A percentile compares a stretch with the other conserved stretches of the same genome.
Evolutionary conservation across 2,888 invertebrate species (phyloP).

Genomic region (Eurois occulta): DNA sequence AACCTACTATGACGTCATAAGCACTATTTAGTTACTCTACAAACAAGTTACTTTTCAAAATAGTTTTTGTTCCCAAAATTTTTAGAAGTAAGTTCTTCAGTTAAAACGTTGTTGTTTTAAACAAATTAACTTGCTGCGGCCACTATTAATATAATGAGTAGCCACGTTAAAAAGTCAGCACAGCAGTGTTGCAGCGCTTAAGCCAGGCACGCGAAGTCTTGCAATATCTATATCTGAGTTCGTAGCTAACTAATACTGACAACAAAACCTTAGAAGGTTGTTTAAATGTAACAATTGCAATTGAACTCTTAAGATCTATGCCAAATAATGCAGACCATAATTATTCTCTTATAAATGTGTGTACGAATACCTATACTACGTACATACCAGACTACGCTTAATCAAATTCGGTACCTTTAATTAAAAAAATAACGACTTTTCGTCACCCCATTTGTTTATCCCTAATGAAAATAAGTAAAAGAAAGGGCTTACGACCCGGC

Average conservation of each 20-base stretch:
- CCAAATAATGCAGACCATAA: neutral
- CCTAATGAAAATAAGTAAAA: conserved; percentile 36
- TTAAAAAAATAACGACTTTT: conserved; percentile 8
- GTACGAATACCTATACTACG: neutral
- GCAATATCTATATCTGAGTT: neutral
- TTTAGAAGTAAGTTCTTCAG: too few relatives aligned
- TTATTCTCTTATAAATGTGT: neutral
- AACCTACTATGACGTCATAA: too few relatives aligned
- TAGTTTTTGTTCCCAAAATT: too few relatives aligned
- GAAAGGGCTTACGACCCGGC: neutral
- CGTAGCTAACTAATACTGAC: neutral
- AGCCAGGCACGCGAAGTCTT: too few relatives aligned
- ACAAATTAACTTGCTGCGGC: too few relatives aligned
- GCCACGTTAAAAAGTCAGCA: too few relatives aligned
- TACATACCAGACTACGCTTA: neutral
- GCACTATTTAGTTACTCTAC: too few relatives aligned
- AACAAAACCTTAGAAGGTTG: neutral
- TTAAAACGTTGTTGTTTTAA: too few relatives aligned
- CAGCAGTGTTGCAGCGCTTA: too few relatives aligned
- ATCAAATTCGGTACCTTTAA: neutral
- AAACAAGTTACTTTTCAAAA: too few relatives aligned
- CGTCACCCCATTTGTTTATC: conserved; percentile 23
- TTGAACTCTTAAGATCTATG: neutral
- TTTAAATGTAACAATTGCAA: neutral
- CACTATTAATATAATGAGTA: too few relatives aligned